Percentiles rank a stretch among this genome's conserved stretches.
These are phyloP conservation scores for Tridacna crocea DNA, from an alignment of 2,888 invertebrate genomes.

Conservation along the genomic window DNA sequence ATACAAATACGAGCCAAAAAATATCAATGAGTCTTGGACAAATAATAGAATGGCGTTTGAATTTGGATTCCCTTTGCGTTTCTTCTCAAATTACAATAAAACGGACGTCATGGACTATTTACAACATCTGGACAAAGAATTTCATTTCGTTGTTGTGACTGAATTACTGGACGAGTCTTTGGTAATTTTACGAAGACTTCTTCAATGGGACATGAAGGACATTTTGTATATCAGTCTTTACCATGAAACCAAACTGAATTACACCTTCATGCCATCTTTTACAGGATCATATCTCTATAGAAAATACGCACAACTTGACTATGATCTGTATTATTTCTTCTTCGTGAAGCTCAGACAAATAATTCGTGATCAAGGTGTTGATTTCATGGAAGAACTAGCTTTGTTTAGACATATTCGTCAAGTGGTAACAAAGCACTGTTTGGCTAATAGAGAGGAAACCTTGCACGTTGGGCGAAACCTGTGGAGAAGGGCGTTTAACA, in stretches of 20 bases:
- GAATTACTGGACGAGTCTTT: constrained; percentile 71
- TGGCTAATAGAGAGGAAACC: too few relatives aligned
- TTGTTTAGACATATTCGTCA: too few relatives aligned
- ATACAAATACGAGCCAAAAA: constrained; percentile 45
- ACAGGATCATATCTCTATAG: too few relatives aligned
- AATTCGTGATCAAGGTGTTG: too few relatives aligned
- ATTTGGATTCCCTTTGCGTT: constrained; percentile 54
- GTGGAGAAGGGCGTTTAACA: too few relatives aligned
- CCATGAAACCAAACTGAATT: constrained; percentile 6
- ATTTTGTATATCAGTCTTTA: constrained; percentile 58
- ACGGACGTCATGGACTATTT: constrained; percentile 52
- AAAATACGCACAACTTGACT: too few relatives aligned
- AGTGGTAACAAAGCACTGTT: too few relatives aligned
- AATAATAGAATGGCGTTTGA: constrained; percentile 64
- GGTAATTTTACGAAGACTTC: constrained; percentile 60
- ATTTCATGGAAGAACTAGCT: too few relatives aligned
- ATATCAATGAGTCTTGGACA: constrained; percentile 41
- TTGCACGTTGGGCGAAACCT: too few relatives aligned
- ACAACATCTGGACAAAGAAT: constrained; percentile 60
- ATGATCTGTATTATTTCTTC: too few relatives aligned
- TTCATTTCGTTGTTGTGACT: constrained; percentile 63
- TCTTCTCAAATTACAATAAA: constrained; percentile 40
- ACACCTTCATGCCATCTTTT: too few relatives aligned
- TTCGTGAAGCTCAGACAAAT: too few relatives aligned
- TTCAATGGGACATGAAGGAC: constrained; percentile 65